Conservation (phyloP, 2,888 invertebrate species). For the Geophilus truncorum region DNA sequence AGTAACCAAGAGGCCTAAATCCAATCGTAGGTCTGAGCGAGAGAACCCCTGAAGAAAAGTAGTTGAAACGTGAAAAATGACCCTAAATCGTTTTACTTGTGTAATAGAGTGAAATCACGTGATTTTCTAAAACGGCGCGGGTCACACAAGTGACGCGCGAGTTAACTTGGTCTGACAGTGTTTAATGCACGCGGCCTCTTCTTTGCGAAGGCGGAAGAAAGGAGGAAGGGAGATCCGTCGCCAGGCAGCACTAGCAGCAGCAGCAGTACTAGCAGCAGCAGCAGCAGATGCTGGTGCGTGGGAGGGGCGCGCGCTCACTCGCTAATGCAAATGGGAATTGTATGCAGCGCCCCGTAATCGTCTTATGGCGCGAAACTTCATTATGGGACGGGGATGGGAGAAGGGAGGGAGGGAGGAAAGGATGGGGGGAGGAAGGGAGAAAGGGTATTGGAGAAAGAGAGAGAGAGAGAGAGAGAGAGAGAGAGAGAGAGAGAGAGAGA, state of each 20-base stretch:
- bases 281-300: constrained; percentile 1
- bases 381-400: neutral
- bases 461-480: no score
- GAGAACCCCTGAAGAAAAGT: no score
- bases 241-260: neutral
- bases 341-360: constrained; percentile 27
- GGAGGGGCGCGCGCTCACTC: constrained; percentile 9
- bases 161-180: constrained; percentile 4
- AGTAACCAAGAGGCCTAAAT: no score
- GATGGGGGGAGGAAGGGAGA: no score
- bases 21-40: no score
- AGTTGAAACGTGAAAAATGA: neutral
- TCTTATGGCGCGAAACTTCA: constrained; percentile 33
- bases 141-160: neutral
- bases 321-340: constrained; percentile 28
- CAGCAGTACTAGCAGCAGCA: no score
- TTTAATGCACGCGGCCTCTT: constrained; percentile 4
- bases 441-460: no score
- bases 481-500: no score
- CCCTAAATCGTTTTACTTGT: neutral
- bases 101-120: neutral
- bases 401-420: neutral
- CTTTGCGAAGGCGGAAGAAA: neutral
- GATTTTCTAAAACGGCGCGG: neutral
- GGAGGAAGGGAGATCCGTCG: neutral